phyloP scores from a whole-genome alignment of 2,888 invertebrate species.

The Drosophila colorata region DNA sequence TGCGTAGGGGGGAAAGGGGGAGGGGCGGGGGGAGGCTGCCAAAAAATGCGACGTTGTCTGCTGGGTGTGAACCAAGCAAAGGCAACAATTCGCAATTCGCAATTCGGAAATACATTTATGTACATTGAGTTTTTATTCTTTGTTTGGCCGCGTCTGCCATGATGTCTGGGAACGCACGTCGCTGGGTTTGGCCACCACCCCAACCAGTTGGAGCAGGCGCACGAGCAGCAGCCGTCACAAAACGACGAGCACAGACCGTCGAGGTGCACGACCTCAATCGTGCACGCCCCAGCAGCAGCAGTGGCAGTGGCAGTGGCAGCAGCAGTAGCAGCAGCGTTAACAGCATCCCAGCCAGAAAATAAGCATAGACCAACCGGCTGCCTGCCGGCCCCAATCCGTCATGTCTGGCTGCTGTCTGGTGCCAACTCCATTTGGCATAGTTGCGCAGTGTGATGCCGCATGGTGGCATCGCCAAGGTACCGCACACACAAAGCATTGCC shows the following conservation, averaged over 20 bases:
- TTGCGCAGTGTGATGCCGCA: slow-evolving; percentile 25
- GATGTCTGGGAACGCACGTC: slow-evolving; percentile 75
- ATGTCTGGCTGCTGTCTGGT: slow-evolving; percentile 77
- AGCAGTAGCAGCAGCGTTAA: slow-evolving; percentile 5
- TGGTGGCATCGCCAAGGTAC: slow-evolving; percentile 33
- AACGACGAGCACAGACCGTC: slow-evolving; percentile 21
- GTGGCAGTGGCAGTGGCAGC: slow-evolving; percentile 3
- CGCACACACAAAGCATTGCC: slow-evolving; percentile 61
- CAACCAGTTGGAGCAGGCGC: slow-evolving; percentile 69
- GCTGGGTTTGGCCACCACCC: slow-evolving; percentile 16
- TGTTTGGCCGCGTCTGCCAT: slow-evolving; percentile 66
- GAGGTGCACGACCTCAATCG: slow-evolving; percentile 84
- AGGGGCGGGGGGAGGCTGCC: slow-evolving; percentile 31
- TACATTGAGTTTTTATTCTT: slow-evolving; percentile 51
- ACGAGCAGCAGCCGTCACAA: slow-evolving; percentile 46
- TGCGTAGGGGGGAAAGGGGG: neutral
- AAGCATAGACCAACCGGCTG: slow-evolving; percentile 1
- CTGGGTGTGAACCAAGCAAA: slow-evolving; percentile 61
- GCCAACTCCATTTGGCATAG: slow-evolving; percentile 31
- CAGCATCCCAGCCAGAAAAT: slow-evolving; percentile 18
- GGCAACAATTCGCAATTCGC: slow-evolving; percentile 70
- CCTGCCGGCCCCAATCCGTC: slow-evolving; percentile 63
- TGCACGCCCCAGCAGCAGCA: slow-evolving; percentile 50
- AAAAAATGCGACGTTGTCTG: slow-evolving; percentile 44
- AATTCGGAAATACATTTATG: slow-evolving; percentile 76